Conservation (phyloP, 2,113 vertebrate species). For the human (Homo sapiens) region DNA sequence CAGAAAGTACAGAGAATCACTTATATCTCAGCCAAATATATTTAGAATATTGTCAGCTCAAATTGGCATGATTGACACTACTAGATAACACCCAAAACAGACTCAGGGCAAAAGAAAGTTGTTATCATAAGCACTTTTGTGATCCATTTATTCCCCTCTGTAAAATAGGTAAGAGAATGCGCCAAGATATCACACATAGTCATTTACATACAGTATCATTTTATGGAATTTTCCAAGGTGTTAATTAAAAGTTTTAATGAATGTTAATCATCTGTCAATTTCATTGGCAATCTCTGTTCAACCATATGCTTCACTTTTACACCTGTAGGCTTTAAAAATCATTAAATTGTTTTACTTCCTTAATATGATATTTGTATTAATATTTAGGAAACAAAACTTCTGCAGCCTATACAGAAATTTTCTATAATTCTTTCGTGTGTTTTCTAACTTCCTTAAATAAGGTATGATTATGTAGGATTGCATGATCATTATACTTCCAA, state of each 20-base stretch:
- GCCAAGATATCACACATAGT: slow-evolving; percentile 79
- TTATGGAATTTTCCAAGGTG: slow-evolving; percentile 84
- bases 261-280: slow-evolving; percentile 87
- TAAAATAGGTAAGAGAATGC: slow-evolving; percentile 74
- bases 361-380: slow-evolving; percentile 81
- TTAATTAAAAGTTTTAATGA: slow-evolving; percentile 89
- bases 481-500: not conserved
- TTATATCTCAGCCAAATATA: slow-evolving; percentile 63
- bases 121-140: slow-evolving; percentile 48
- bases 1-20: slow-evolving; percentile 61
- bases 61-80: slow-evolving; percentile 66
- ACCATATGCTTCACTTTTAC: slow-evolving; percentile 86
- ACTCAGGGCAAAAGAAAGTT: slow-evolving; percentile 46
- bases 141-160: slow-evolving; percentile 29
- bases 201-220: slow-evolving; percentile 83
- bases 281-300: slow-evolving; percentile 80
- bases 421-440: slow-evolving; percentile 57
- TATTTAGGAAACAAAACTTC: slow-evolving; percentile 84
- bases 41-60: slow-evolving; percentile 63
- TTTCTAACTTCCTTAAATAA: slow-evolving; percentile 41
- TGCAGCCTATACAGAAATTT: slow-evolving; percentile 56
- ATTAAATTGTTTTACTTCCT: slow-evolving; percentile 83
- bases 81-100: slow-evolving; percentile 64
- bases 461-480: not conserved
- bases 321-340: slow-evolving; percentile 82